Percentiles rank a stretch among this genome's conserved stretches.
These are phyloP conservation scores for Tetramorium bicarinatum DNA, from an alignment of 2,888 invertebrate species.

Conservation along the genomic window DNA sequence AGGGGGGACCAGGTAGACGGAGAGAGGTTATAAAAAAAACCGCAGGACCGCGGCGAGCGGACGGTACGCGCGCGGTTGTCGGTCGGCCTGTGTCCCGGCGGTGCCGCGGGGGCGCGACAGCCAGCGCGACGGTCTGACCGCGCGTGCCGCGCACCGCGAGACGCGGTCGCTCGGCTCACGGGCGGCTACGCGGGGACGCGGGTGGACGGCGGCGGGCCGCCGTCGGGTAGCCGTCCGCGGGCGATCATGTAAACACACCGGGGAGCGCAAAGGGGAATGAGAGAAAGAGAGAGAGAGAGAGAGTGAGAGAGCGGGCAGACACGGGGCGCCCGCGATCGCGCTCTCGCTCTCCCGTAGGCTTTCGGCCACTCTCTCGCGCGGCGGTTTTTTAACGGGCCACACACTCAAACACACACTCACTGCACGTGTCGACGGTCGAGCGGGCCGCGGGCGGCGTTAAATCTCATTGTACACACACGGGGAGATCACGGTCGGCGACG, in stretches of 20 bases:
- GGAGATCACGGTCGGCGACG: conserved; percentile 64
- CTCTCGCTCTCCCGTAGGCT: conserved; percentile 39
- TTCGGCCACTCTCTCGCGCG: conserved; percentile 32
- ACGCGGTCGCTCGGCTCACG: too few species aligned
- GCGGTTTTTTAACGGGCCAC: conserved; percentile 18
- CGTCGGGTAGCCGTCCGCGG: conserved; percentile 53
- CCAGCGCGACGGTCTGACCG: too few species aligned
- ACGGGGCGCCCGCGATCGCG: conserved; percentile 30
- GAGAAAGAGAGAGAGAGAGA: too few species aligned
- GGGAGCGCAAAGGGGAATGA: conserved; percentile 63
- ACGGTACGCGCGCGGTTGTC: too few species aligned
- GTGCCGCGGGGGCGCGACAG: too few species aligned
- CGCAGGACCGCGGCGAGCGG: too few species aligned
- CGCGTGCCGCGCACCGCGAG: too few species aligned
- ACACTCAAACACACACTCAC: conserved; percentile 64
- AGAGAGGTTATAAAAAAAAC: too few species aligned
- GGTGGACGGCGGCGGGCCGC: too few species aligned
- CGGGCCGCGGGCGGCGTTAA: conserved; percentile 70
- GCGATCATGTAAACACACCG: conserved; percentile 81
- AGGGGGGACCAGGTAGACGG: too few species aligned
- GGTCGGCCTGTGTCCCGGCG: too few species aligned
- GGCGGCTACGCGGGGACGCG: too few species aligned
- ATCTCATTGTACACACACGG: conserved; percentile 68
- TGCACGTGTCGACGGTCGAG: conserved; percentile 73
- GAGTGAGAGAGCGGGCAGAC: conserved; percentile 41